Conservation (phyloP, 2,797 vertebrate genomes). For the Leontopithecus rosalia region DNA sequence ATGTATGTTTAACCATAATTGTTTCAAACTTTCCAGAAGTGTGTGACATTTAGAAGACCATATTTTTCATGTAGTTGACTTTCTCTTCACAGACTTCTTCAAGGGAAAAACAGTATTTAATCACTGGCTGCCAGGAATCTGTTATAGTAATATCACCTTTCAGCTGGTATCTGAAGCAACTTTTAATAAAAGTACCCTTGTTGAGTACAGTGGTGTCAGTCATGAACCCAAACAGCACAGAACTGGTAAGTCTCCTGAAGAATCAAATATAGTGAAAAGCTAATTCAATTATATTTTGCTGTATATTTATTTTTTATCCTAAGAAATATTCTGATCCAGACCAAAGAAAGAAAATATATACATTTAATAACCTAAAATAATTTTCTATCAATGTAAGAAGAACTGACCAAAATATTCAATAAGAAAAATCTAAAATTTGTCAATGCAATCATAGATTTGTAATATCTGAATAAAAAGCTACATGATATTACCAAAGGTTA, state of each 20-base stretch:
- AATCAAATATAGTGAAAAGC: not conserved
- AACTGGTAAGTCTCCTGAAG: conserved; percentile 88
- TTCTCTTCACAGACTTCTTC: conserved; percentile 90
- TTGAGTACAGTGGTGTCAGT: conserved; percentile 89
- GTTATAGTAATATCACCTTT: conserved; percentile 96
- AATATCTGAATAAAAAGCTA: not conserved
- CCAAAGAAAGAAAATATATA: not conserved
- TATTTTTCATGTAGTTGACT: conserved; percentile 54
- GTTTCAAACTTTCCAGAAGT: conserved; percentile 38
- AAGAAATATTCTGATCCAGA: not conserved
- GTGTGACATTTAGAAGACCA: not conserved
- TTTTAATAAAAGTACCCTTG: conserved; percentile 89
- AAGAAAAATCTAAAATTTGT: conserved; percentile 14
- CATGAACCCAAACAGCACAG: conserved; percentile 92
- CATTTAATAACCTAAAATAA: not conserved
- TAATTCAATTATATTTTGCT: not conserved
- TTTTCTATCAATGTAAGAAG: not conserved
- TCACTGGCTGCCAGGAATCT: conserved; percentile 95
- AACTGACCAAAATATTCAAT: conserved; percentile 17
- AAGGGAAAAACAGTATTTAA: conserved; percentile 96
- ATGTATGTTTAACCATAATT: conserved; percentile 16
- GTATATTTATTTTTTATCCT: not conserved
- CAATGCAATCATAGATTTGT: not conserved
- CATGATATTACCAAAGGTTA: not conserved
- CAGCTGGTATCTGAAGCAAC: conserved; percentile 95